Evolutionary conservation across 92 coral and sea anemone species (phyloP).

Genomic region (Epizoanthus scotinus): DNA sequence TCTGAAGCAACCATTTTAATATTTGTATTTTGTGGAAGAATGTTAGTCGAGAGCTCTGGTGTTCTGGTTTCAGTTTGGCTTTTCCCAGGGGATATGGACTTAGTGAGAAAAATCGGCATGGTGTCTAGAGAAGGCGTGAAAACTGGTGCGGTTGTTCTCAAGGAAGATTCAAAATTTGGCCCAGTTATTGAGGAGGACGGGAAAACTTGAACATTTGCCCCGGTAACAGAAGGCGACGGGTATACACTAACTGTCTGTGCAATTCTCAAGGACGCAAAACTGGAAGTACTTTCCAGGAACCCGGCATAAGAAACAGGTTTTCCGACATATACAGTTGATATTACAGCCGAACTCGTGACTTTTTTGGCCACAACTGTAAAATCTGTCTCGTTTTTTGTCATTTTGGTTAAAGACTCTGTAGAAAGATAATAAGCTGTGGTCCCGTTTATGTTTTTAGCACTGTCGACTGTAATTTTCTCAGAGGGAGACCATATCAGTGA

Average conservation of each 20-base stretch:
- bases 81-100: not conserved
- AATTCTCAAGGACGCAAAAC: not conserved
- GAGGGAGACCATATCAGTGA: not conserved
- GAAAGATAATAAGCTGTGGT: not conserved
- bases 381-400: not conserved
- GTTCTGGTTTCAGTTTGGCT: too few species aligned
- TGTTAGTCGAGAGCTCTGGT: not conserved
- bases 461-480: not conserved
- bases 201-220: not conserved
- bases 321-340: not conserved
- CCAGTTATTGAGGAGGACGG: conserved; percentile 2
- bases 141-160: not conserved
- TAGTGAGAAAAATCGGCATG: not conserved
- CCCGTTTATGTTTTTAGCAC: not conserved
- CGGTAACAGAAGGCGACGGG: not conserved
- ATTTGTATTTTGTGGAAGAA: not conserved
- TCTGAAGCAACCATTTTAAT: not conserved
- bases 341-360: not conserved
- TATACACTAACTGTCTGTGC: not conserved
- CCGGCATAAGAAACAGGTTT: not conserved
- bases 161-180: not conserved
- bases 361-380: conserved; percentile 1
- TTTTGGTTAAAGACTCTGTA: not conserved
- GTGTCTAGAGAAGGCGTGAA: not conserved
- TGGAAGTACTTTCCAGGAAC: not conserved